These are phyloP conservation scores for Sciaenops ocellatus DNA, from an alignment of 2,797 vertebrate species.

Conservation along the genomic window DNA sequence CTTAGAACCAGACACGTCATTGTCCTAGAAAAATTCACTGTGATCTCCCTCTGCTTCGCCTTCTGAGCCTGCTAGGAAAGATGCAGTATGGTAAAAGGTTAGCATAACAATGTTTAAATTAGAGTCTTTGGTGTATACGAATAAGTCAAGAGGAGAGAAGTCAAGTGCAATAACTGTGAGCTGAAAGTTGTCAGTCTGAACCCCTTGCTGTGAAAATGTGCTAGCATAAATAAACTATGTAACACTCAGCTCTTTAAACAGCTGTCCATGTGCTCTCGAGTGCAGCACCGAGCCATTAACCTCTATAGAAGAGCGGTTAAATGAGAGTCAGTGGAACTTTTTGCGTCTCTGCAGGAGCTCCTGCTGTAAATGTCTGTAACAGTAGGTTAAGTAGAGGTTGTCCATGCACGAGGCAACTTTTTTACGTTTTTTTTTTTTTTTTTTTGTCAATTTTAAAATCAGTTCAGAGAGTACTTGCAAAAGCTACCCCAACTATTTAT, in stretches of 20 bases:
- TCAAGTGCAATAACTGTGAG: not conserved
- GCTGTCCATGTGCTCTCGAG: slow-evolving; percentile 22
- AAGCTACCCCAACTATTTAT: not conserved
- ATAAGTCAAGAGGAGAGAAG: not conserved
- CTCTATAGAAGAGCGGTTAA: slow-evolving; percentile 13
- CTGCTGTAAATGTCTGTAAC: not conserved
- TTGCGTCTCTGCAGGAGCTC: not conserved
- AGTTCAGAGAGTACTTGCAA: not conserved
- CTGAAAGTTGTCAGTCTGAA: not conserved
- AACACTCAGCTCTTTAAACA: slow-evolving; percentile 19
- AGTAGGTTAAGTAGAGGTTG: slow-evolving; percentile 21
- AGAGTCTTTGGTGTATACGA: not conserved
- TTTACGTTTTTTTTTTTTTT: not conserved
- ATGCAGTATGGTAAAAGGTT: not conserved
- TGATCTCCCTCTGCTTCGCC: slow-evolving; percentile 16
- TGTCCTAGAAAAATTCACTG: slow-evolving; percentile 18
- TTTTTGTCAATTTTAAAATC: not conserved
- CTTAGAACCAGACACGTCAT: slow-evolving; percentile 14
- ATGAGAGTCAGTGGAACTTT: not conserved
- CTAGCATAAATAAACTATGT: slow-evolving; percentile 41
- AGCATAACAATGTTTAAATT: not conserved
- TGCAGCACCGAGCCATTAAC: slow-evolving; percentile 15
- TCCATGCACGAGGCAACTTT: not conserved
- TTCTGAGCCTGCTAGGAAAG: slow-evolving; percentile 1
- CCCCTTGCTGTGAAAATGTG: slow-evolving; percentile 18